These are phyloP conservation scores for Sula dactylatra DNA, from an alignment of 2,113 vertebrate genomes.

Conservation along the genomic window DNA sequence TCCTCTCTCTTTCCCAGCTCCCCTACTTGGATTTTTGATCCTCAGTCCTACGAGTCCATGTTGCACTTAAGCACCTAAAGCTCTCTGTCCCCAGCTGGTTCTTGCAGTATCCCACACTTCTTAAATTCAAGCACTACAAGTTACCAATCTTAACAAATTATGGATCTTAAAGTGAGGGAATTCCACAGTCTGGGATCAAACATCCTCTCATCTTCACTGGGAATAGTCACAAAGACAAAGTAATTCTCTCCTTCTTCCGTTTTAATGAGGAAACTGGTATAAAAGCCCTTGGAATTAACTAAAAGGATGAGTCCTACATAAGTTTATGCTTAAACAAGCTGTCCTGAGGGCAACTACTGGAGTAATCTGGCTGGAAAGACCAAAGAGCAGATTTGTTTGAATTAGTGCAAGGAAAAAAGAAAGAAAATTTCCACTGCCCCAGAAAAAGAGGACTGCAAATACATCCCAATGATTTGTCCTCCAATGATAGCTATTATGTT, in stretches of 20 bases:
- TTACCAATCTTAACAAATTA: neutral
- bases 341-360: slow-evolving; percentile 27
- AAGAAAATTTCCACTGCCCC: slow-evolving; percentile 27
- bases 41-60: neutral
- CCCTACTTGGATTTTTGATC: neutral
- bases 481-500: neutral
- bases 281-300: neutral
- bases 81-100: neutral
- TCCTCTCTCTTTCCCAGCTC: neutral
- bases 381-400: slow-evolving; percentile 17
- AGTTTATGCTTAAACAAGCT: slow-evolving; percentile 8
- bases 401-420: neutral
- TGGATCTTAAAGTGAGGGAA: neutral
- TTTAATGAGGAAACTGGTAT: neutral
- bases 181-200: neutral
- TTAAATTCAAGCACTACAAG: neutral
- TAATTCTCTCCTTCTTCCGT: neutral
- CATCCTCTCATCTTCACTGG: neutral
- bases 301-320: neutral
- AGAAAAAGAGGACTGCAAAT: neutral
- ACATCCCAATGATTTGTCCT: neutral
- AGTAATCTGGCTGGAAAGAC: slow-evolving; percentile 21
- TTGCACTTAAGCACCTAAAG: neutral
- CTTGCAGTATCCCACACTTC: neutral
- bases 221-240: neutral